A percentile compares a stretch with the other conserved stretches of the same genome.
Evolutionary conservation across 2,797 vertebrate species (phyloP).

Genomic region (Rhabdophis nuchalis): DNA sequence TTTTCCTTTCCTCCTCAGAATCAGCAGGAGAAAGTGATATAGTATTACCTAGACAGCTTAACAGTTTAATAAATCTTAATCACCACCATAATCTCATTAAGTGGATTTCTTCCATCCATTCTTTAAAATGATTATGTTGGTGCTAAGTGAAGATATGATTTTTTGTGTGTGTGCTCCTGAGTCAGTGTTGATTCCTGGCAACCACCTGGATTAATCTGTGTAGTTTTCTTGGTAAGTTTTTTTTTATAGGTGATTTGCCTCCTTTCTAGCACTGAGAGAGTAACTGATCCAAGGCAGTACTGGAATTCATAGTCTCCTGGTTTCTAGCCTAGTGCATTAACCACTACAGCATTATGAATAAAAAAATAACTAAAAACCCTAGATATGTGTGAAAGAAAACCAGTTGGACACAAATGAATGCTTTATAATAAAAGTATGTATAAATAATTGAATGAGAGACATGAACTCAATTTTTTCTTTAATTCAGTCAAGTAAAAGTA

Average conservation of each 20-base stretch:
- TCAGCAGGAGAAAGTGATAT: background rate
- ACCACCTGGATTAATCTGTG: background rate
- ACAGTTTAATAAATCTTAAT: background rate
- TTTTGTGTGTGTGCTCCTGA: background rate
- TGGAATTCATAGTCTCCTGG: background rate
- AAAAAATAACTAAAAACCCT: background rate
- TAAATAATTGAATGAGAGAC: background rate
- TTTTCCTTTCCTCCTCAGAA: background rate
- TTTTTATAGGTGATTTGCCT: background rate
- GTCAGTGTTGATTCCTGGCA: background rate
- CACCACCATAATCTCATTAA: background rate
- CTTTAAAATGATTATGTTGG: background rate
- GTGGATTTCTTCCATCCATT: background rate
- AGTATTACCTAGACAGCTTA: background rate
- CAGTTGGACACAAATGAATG: background rate
- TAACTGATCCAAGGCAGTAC: background rate
- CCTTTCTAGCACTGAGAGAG: background rate
- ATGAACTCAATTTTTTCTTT: background rate
- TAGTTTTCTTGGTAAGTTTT: background rate
- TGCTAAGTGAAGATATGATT: background rate
- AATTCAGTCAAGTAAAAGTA: background rate
- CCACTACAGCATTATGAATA: background rate
- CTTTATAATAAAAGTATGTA: background rate
- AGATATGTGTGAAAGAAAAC: background rate
- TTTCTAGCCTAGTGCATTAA: background rate